Conservation (phyloP, 92 coral and sea anemone genomes). For the Isaurus tuberculatus region DNA sequence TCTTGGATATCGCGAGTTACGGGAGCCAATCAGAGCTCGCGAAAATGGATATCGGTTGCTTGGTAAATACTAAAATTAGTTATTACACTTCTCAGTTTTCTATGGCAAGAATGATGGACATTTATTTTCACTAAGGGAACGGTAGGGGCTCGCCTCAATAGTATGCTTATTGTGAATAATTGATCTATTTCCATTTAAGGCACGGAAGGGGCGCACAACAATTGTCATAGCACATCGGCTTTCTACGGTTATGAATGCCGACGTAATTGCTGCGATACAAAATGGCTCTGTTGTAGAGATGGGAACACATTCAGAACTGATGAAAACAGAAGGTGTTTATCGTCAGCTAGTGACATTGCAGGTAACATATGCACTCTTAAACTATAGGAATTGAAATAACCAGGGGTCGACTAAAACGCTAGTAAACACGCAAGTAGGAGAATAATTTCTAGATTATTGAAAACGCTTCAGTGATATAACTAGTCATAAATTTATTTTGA, state of each 20-base stretch:
- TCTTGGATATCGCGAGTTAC: too few species aligned
- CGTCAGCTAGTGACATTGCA: constrained; percentile 83
- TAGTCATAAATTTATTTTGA: too few species aligned
- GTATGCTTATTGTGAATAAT: neutral
- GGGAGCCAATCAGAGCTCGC: too few species aligned
- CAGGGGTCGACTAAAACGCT: neutral
- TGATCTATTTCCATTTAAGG: constrained; percentile 52
- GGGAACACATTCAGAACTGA: constrained; percentile 88
- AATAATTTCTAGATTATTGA: too few species aligned
- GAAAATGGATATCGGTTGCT: too few species aligned
- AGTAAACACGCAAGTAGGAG: too few species aligned
- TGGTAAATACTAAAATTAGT: too few species aligned
- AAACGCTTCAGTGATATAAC: too few species aligned
- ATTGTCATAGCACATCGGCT: constrained; percentile 95
- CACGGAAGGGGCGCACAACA: constrained; percentile 95
- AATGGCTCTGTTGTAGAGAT: constrained; percentile 87
- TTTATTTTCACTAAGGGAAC: too few species aligned
- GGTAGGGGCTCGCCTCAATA: too few species aligned
- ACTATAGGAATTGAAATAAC: neutral
- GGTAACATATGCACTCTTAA: constrained; percentile 43
- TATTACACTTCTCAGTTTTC: too few species aligned
- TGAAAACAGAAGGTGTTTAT: constrained; percentile 88
- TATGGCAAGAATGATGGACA: too few species aligned
- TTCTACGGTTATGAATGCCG: constrained; percentile 88
- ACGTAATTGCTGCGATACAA: constrained; percentile 88